Conservation (phyloP, 2,888 invertebrate genomes). For the Cinara cedri region DNA sequence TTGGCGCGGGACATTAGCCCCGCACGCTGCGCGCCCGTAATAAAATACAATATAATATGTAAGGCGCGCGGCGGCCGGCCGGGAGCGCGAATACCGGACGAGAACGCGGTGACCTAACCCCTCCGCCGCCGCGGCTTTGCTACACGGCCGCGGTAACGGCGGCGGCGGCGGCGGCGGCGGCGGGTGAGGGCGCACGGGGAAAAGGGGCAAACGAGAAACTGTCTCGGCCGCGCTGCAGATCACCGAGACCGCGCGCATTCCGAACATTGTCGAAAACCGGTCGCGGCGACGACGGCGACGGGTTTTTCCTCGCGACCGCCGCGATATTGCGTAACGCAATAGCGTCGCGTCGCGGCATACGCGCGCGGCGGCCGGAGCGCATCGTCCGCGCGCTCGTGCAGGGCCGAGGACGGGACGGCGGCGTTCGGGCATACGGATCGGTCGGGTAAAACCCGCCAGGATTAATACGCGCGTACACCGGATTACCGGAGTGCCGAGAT, state of each 20-base stretch:
- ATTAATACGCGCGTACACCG: too few relatives aligned
- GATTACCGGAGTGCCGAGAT: too few relatives aligned
- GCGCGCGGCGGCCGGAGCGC: too few relatives aligned
- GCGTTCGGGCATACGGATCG: too few relatives aligned
- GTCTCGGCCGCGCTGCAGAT: not conserved
- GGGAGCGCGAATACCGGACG: slow-evolving; percentile 32
- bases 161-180: not conserved
- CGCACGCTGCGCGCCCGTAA: not conserved
- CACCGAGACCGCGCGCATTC: slow-evolving; percentile 14
- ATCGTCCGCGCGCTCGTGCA: too few relatives aligned
- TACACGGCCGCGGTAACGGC: not conserved
- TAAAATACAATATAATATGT: not conserved
- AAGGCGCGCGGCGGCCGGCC: not conserved
- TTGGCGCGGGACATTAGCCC: too few relatives aligned
- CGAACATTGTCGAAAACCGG: slow-evolving; percentile 50
- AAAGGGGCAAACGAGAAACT: slow-evolving; percentile 8
- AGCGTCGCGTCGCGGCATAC: too few relatives aligned
- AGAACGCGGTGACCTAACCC: slow-evolving; percentile 23
- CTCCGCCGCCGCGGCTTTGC: not conserved
- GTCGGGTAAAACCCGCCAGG: too few relatives aligned
- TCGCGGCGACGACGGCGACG: not conserved
- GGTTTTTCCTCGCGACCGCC: slow-evolving; percentile 4
- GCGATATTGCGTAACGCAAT: slow-evolving; percentile 10
- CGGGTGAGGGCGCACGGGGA: not conserved
- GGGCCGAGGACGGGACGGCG: too few relatives aligned